A percentile compares a stretch with the other conserved stretches of the same genome.
Evolutionary conservation across 2,888 invertebrate species (phyloP).

Genomic region (Acanthosoma haemorrhoidale): DNA sequence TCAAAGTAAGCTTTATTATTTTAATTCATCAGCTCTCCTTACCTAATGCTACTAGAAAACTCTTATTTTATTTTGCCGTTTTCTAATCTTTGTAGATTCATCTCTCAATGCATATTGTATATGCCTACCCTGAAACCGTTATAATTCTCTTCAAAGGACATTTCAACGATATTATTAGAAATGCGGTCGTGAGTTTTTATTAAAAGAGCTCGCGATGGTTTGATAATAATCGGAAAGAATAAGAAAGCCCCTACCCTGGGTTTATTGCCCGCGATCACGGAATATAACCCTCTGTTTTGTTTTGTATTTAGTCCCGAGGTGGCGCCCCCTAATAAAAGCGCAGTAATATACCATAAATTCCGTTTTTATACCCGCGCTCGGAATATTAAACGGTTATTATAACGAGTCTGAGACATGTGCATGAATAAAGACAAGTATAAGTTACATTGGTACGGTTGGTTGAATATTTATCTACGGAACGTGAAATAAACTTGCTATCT

Average conservation of each 20-base stretch:
- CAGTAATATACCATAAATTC: conserved; percentile 4
- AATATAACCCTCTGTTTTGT: conserved; percentile 5
- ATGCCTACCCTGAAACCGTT: too few species aligned
- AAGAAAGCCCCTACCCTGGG: neutral
- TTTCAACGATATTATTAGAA: too few species aligned
- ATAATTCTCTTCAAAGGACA: too few species aligned
- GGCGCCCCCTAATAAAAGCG: neutral
- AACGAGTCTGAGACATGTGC: neutral
- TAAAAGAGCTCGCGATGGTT: neutral
- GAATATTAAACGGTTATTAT: conserved; percentile 8
- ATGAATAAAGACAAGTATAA: neutral
- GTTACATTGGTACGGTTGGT: neutral
- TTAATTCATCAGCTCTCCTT: too few species aligned
- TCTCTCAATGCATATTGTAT: too few species aligned
- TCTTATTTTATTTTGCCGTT: too few species aligned
- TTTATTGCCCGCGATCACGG: neutral
- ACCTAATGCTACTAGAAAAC: too few species aligned
- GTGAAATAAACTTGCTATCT: too few species aligned
- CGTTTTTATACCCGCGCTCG: neutral
- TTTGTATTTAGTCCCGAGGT: neutral
- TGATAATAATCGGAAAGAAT: conserved; percentile 5
- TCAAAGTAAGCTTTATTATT: too few species aligned
- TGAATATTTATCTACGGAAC: too few species aligned
- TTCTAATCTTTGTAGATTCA: too few species aligned
- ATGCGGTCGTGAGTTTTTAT: neutral